Evolutionary conservation across 1,140 invertebrate genomes (phyloP), one percentile per base, ranked within the genome.

Genomic region (Hyposmocoma kahamanoa): DNA sequence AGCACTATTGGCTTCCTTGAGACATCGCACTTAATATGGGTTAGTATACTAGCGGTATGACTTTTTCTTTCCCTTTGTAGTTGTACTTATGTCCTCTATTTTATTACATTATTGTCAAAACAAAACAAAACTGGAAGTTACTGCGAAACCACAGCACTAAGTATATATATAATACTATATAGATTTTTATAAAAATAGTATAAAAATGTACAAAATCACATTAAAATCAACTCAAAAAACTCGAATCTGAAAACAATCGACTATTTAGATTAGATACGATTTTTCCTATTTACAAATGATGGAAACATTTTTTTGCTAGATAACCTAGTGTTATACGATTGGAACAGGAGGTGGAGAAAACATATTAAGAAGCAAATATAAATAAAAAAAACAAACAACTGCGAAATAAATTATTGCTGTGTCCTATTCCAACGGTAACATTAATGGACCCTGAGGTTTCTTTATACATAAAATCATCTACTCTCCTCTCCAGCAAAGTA

Each of bases 11-110:
- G 57, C 49, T 36, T 36, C 2, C 32, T 69, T 11, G 59, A 57
- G 79, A 84, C 81, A 82, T 84, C 81, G 65, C 81, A 84, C 81
- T 82, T 77, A 80, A 64, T 68, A 2, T 17, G 34, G 34, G 19
- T 17, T 11, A 21, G 32, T 8, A 17, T 36, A 26, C 5, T 26
- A 26, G 24, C 24, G 5, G 15, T n/a, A 8, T 36, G 18, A 17
- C 32, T 36, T 17, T 6, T 26, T 26, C 24, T 5, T 26, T 26
- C 24, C 32, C 18, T 17, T 36, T 36, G 32, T 36, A 36, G 13
- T 36, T 6, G 5, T 26, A 11, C 24, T 26, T 32, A 53, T 42
- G 51, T 66, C 50, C 47, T 41, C 17, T 47, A 45, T 52, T 47
- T 55, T 56, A 56, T 48, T 24, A 39, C 10, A 22, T 30, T 15